These are phyloP conservation scores for Sebastes itinus DNA, from an alignment of 2,797 vertebrate genomes.

Conservation along the genomic window DNA sequence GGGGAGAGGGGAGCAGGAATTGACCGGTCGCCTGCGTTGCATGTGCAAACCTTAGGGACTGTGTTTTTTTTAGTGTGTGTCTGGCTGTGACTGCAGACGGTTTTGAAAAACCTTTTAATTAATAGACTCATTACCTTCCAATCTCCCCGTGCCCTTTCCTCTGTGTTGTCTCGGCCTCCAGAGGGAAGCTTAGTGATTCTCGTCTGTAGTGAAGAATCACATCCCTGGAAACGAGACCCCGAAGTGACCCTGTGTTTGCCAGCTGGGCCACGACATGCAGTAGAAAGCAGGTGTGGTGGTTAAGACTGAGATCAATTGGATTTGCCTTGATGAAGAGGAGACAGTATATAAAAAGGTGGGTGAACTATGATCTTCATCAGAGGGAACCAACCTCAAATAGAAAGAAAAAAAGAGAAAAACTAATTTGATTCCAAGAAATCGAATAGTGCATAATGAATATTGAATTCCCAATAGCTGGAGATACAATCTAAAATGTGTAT, in stretches of 20 bases:
- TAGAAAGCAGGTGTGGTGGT: slow-evolving; percentile 16
- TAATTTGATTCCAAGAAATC: background rate
- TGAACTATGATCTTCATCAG: background rate
- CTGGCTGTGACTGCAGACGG: slow-evolving; percentile 44
- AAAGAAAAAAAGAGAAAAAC: background rate
- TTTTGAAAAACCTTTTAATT: slow-evolving; percentile 84
- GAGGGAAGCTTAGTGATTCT: slow-evolving; percentile 76
- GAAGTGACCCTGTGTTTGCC: slow-evolving; percentile 58
- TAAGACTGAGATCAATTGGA: slow-evolving; percentile 17
- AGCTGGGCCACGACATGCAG: slow-evolving; percentile 47
- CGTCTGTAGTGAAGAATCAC: slow-evolving; percentile 69
- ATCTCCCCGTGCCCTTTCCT: slow-evolving; percentile 73
- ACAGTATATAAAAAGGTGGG: background rate
- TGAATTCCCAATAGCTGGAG: background rate
- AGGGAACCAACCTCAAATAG: background rate
- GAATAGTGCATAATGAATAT: background rate
- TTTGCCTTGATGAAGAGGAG: background rate
- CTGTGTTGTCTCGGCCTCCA: slow-evolving; percentile 68
- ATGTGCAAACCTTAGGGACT: slow-evolving; percentile 26
- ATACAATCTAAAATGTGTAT: background rate
- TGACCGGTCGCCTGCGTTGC: slow-evolving; percentile 24
- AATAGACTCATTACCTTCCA: slow-evolving; percentile 88
- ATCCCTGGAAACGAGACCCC: slow-evolving; percentile 68
- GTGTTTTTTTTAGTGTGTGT: slow-evolving; percentile 11
- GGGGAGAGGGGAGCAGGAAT: slow-evolving; percentile 3